Conservation (phyloP, 1,140 invertebrate genomes). For the Drosophila sproati region DNA sequence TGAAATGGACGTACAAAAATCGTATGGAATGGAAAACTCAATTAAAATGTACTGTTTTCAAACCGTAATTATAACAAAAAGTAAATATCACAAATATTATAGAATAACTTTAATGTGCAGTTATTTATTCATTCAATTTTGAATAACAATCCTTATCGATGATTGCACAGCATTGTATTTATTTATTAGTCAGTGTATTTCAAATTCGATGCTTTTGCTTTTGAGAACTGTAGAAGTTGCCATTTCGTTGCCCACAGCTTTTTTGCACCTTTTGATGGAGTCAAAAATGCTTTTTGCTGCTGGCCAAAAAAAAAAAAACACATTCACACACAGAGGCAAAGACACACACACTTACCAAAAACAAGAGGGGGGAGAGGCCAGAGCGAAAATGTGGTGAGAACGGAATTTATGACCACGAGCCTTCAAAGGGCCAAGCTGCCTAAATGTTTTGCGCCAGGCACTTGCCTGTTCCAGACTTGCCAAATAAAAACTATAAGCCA, state of each 20-base stretch:
- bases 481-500: slow-evolving; percentile 48
- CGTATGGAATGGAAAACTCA: too few species aligned
- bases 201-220: slow-evolving; percentile 13
- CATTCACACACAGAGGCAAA: slow-evolving; percentile 17
- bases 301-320: slow-evolving; percentile 40
- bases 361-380: background rate
- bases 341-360: slow-evolving; percentile 28
- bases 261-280: slow-evolving; percentile 72
- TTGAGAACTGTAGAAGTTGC: slow-evolving; percentile 6
- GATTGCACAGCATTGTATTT: too few species aligned
- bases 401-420: slow-evolving; percentile 83
- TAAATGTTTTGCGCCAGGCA: slow-evolving; percentile 69
- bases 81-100: too few species aligned
- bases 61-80: too few species aligned
- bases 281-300: slow-evolving; percentile 60
- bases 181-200: slow-evolving; percentile 35
- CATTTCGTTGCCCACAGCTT: slow-evolving; percentile 51
- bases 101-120: too few species aligned
- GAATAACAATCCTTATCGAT: too few species aligned
- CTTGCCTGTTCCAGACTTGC: slow-evolving; percentile 30
- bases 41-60: too few species aligned
- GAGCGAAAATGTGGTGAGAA: slow-evolving; percentile 79
- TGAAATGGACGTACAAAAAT: too few species aligned
- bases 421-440: slow-evolving; percentile 76
- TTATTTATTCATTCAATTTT: too few species aligned